Evolutionary conservation across 2,888 invertebrate species (phyloP).

Genomic region (Sinopyrophorus schimmeli): DNA sequence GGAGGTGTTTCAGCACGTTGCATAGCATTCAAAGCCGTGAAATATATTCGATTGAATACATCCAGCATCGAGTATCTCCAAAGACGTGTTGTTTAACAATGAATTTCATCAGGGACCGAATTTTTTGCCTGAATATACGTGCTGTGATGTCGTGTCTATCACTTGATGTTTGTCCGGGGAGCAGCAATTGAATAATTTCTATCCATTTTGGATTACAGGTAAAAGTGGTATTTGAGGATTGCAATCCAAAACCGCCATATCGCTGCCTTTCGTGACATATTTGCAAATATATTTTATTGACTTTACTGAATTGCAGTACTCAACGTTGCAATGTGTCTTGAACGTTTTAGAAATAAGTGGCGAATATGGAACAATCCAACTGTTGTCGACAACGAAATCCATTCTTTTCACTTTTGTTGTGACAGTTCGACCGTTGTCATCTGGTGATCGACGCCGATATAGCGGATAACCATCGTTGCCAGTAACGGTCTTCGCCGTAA

Average conservation of each 20-base stretch:
- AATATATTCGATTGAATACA: constrained; percentile 42
- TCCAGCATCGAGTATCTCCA: constrained; percentile 39
- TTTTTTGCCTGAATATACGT: constrained; percentile 39
- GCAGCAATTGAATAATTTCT: constrained; percentile 33
- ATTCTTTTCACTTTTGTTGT: constrained; percentile 38
- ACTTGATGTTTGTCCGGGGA: constrained; percentile 15
- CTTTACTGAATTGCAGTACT: constrained; percentile 52
- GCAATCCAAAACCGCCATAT: constrained; percentile 28
- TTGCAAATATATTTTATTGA: constrained; percentile 52
- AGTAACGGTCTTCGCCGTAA: constrained; percentile 37
- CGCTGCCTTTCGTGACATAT: constrained; percentile 53
- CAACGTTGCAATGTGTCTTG: constrained; percentile 40
- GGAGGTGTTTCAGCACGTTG: constrained; percentile 28
- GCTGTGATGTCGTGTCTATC: constrained; percentile 40
- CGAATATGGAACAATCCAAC: constrained; percentile 39
- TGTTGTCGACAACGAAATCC: constrained; percentile 31
- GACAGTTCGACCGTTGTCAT: constrained; percentile 36
- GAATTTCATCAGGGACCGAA: constrained; percentile 34
- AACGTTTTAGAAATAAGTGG: constrained; percentile 41
- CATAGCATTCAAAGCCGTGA: constrained; percentile 30
- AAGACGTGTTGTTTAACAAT: constrained; percentile 37
- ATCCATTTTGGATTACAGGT: constrained; percentile 43
- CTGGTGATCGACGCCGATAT: constrained; percentile 40
- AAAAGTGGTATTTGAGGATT: constrained; percentile 31
- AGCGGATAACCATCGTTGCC: constrained; percentile 42